Evolutionary conservation across 1,140 invertebrate species (phyloP).

Genomic region (Sycophaga agraensis): DNA sequence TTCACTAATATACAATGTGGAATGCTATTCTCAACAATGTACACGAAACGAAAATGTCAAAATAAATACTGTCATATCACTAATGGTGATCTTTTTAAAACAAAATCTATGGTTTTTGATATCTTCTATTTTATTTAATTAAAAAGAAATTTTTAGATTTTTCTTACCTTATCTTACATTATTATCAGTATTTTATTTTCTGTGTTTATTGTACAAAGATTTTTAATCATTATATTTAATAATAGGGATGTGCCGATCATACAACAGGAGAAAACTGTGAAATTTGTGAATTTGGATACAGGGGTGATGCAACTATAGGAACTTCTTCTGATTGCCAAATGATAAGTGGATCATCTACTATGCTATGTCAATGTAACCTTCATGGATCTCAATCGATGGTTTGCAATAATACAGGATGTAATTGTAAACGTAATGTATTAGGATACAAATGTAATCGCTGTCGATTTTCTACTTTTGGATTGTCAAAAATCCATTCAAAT

Average conservation of each 20-base stretch:
- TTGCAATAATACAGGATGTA: constrained; percentile 63
- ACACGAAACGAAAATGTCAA: too few species aligned
- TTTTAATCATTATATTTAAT: too few species aligned
- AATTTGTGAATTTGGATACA: constrained; percentile 75
- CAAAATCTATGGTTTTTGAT: too few species aligned
- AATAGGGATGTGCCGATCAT: constrained; percentile 81
- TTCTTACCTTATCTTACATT: too few species aligned
- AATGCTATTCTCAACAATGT: too few species aligned
- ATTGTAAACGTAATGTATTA: constrained; percentile 74
- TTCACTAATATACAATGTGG: too few species aligned
- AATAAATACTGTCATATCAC: too few species aligned
- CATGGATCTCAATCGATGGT: constrained; percentile 60
- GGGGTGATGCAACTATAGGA: constrained; percentile 61
- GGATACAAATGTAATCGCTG: constrained; percentile 80
- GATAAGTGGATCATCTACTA: constrained; percentile 11
- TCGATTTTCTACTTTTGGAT: constrained; percentile 78
- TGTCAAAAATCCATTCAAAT: constrained; percentile 70
- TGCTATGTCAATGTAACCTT: constrained; percentile 63
- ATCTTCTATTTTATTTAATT: too few species aligned
- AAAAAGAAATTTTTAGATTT: too few species aligned
- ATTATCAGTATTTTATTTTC: too few species aligned
- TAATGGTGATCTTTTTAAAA: too few species aligned
- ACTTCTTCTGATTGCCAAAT: constrained; percentile 54
- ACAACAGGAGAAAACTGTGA: constrained; percentile 87
- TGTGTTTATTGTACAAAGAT: too few species aligned